phyloP scores from a whole-genome alignment of 2,888 invertebrate genomes.

The Latheticus oryzae region DNA sequence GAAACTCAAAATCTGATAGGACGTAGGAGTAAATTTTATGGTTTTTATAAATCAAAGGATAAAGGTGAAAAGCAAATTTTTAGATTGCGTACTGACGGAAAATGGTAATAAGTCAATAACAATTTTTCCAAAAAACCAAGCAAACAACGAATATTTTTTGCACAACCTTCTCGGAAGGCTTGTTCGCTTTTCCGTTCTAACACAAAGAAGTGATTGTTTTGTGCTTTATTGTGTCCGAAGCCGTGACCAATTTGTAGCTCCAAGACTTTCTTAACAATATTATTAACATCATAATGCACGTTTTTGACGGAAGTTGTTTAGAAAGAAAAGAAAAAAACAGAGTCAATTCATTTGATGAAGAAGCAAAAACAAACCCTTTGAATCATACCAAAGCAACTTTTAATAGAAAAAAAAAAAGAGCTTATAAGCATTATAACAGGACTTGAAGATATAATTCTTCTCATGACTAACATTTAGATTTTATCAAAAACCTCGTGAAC shows the following conservation, averaged over 20 bases:
- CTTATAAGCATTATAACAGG: no score
- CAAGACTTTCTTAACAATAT: constrained; percentile 30
- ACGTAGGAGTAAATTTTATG: no score
- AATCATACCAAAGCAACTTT: no score
- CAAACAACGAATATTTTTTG: no score
- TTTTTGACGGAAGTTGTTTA: constrained; percentile 34
- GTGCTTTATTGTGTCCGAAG: constrained; percentile 30
- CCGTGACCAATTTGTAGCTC: constrained; percentile 38
- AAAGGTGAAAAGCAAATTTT: no score
- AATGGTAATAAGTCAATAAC: no score
- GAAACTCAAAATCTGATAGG: no score
- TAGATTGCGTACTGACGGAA: no score
- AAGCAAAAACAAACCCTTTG: constrained; percentile 6
- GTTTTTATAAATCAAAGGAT: no score
- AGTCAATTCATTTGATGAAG: constrained; percentile 18
- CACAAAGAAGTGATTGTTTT: constrained; percentile 16
- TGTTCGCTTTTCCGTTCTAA: constrained; percentile 26
- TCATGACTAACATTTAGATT: constrained; percentile 26
- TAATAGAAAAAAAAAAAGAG: no score
- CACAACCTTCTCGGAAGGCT: constrained; percentile 6
- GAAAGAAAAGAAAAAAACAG: constrained; percentile 17
- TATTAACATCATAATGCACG: constrained; percentile 36
- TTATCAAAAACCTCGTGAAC: constrained; percentile 45
- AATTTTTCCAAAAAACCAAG: no score
- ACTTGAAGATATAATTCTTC: constrained; percentile 6